Conservation (phyloP, 2,888 invertebrate genomes). For the Sialis lutaria region DNA sequence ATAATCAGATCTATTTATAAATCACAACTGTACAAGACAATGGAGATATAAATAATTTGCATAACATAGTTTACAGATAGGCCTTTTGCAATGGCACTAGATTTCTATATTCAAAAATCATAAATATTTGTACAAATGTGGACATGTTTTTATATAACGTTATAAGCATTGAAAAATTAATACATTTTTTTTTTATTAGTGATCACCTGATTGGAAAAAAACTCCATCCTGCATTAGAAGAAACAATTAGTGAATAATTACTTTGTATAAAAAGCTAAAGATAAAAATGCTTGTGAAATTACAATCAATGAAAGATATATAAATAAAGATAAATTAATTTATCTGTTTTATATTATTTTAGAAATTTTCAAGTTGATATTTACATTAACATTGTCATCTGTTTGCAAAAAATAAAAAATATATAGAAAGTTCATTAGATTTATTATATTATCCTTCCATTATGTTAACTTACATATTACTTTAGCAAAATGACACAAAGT, state of each 20-base stretch:
- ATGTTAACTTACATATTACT: too few species aligned
- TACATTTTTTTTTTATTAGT: conserved; percentile 27
- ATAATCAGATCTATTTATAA: neutral
- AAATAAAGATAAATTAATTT: conserved; percentile 40
- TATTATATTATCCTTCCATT: too few species aligned
- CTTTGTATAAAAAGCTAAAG: conserved; percentile 75
- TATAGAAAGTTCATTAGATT: too few species aligned
- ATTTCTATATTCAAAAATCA: neutral
- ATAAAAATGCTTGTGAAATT: conserved; percentile 69
- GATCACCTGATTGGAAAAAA: conserved; percentile 89
- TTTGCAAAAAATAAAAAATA: too few species aligned
- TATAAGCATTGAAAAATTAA: neutral
- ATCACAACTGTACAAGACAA: neutral
- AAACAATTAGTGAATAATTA: conserved; percentile 81
- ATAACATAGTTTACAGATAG: neutral
- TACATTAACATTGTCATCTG: too few species aligned
- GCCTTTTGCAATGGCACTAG: too few species aligned
- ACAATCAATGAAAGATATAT: conserved; percentile 99
- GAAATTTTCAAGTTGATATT: too few species aligned
- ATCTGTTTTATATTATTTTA: too few species aligned
- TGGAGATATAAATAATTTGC: neutral
- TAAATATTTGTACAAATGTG: too few species aligned
- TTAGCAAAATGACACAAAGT: too few species aligned
- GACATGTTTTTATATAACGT: too few species aligned
- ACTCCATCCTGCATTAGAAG: conserved; percentile 59